Base-by-base conservation (phyloP, 92 coral and sea anemone species). In the Epizoanthus ramosus region DNA sequence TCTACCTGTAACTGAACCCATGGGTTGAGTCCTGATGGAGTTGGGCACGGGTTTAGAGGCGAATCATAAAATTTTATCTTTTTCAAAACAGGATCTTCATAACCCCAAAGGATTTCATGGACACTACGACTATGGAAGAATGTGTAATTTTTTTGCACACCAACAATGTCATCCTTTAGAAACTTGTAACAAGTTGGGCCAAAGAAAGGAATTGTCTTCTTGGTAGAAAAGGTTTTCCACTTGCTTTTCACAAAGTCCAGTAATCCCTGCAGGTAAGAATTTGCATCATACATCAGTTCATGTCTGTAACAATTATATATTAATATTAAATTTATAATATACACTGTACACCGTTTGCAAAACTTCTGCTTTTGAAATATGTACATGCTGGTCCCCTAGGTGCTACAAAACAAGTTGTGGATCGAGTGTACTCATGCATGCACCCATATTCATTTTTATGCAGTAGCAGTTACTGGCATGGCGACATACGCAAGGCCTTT, bases 41-140 rank as follows among this genome's bases (percentile, higher is more conserved):
- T 83, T 31, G 94, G 94, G 45, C 97, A 93, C 12, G 52, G 79
- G 4, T 59, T 25, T 9, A 14, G 0, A 0, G 72, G 73, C 22
- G 43, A 39, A 0, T 10, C 45, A 1, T 39, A 0, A 12, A n/a
- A n/a, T n/a, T n/a, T n/a, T n/a, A 77, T 68, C 39, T 31, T 31
- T 39, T 59, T 54, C 3, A 89, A 75, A 3, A 85, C 56, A 6
- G 83, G 79, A 75, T 95, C 98, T 13, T 68, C 83, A 72, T 95
- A 91, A 6, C 98, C 98, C 98, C 98, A 95, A 15, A 95, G 90
- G 47, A 91, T 73, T 80, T 95, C 92, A 79, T 67, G 74, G 17
- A 92, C 98, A 37, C 92, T 88, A 37, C 82, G 91, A 16, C 72
- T 80, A 41, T 93, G 93, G 76, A 95, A 93, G 39, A 88, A 19